Conservation (phyloP, 2,888 invertebrate genomes). For the Thysanoteuthis rhombus region DNA sequence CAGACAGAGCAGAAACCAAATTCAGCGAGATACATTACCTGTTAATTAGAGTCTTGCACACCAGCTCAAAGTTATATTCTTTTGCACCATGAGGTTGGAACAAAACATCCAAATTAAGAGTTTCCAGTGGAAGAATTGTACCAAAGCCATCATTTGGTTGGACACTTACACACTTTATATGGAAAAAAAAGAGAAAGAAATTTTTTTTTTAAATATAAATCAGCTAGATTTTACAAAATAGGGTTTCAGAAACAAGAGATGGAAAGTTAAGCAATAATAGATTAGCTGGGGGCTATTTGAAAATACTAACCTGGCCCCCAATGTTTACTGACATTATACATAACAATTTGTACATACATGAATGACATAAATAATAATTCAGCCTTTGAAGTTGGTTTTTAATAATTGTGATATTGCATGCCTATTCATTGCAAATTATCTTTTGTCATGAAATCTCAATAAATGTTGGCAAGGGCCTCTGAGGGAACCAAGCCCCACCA, state of each 20-base stretch:
- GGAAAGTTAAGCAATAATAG: background rate
- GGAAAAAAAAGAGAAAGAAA: background rate
- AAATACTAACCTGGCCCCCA: no score
- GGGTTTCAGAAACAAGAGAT: background rate
- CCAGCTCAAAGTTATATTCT: slow-evolving; percentile 65
- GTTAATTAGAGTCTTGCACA: slow-evolving; percentile 66
- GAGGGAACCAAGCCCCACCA: no score
- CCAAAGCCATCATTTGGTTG: slow-evolving; percentile 69
- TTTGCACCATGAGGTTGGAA: slow-evolving; percentile 65
- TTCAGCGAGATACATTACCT: slow-evolving; percentile 50
- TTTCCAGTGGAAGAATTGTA: slow-evolving; percentile 65
- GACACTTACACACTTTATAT: slow-evolving; percentile 65
- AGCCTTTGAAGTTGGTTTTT: no score
- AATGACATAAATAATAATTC: no score
- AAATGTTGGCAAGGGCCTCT: no score
- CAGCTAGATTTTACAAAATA: background rate
- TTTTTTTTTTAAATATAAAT: background rate
- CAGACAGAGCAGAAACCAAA: background rate
- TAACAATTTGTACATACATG: no score
- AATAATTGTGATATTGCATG: no score
- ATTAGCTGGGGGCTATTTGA: no score
- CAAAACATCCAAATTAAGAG: slow-evolving; percentile 65
- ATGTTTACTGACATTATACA: no score
- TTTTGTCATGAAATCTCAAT: no score
- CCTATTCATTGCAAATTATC: no score